Evolutionary conservation across 2,113 vertebrate genomes (phyloP).

Genomic region (Colius striatus): DNA sequence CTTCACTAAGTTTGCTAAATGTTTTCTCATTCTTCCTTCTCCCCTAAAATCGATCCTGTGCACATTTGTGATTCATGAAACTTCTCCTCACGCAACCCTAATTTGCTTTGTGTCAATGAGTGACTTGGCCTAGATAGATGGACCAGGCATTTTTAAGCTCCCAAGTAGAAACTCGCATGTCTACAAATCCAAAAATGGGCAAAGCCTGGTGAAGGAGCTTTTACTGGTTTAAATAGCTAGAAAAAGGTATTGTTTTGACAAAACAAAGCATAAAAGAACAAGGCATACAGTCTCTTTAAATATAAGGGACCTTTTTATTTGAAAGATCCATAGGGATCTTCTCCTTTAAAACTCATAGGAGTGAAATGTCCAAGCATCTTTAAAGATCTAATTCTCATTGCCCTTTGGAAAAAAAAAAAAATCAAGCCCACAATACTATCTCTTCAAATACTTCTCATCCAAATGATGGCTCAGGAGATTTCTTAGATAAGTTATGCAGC

Average conservation of each 20-base stretch:
- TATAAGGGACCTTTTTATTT: accelerated
- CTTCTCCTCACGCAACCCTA: not conserved
- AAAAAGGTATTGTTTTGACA: not conserved
- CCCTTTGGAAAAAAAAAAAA: not conserved
- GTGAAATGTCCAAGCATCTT: not conserved
- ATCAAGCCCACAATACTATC: not conserved
- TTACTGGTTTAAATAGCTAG: not conserved
- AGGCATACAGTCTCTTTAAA: not conserved
- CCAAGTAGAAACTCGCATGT: not conserved
- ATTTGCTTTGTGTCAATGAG: not conserved
- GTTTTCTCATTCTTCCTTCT: not conserved
- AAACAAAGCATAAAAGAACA: not conserved
- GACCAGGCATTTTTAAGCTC: not conserved
- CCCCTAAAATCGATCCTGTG: not conserved
- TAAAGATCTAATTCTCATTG: not conserved
- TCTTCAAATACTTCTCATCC: not conserved
- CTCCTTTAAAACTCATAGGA: not conserved
- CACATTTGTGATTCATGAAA: not conserved
- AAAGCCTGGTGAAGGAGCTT: not conserved
- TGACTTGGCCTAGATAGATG: not conserved
- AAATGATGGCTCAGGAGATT: not conserved
- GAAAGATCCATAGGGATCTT: not conserved
- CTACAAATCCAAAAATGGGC: not conserved
- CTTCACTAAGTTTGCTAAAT: not conserved
- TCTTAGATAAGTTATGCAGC: not conserved